These are phyloP conservation scores for Torymus auratus DNA, from an alignment of 2,888 invertebrate species.

Conservation along the genomic window DNA sequence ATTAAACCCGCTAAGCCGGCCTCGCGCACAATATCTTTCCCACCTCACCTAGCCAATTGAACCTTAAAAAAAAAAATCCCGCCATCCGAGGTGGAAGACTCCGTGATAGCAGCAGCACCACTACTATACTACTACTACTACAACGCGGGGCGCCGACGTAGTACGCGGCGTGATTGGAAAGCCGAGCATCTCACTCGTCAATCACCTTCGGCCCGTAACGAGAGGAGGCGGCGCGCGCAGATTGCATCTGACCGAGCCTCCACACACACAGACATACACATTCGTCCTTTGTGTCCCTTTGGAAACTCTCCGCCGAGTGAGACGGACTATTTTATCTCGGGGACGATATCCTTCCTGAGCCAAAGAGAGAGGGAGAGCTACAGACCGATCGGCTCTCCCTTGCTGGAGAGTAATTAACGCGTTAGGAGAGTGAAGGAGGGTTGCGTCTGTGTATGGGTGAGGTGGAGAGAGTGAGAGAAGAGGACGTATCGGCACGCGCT, in stretches of 20 bases:
- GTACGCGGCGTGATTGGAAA: conserved; percentile 42
- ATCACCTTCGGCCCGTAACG: conserved; percentile 41
- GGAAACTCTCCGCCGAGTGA: background rate
- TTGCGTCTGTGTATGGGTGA: too few relatives aligned
- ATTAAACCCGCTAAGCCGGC: too few relatives aligned
- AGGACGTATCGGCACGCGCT: background rate
- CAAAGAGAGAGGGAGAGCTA: too few relatives aligned
- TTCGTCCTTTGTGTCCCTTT: conserved; percentile 34
- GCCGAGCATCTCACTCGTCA: conserved; percentile 35
- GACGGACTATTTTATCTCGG: conserved; percentile 28
- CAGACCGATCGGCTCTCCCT: too few relatives aligned
- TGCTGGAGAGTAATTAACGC: background rate
- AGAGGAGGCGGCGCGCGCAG: conserved; percentile 24
- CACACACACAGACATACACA: background rate
- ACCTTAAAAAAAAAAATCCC: too few relatives aligned
- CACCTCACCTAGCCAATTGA: too few relatives aligned
- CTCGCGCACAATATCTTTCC: too few relatives aligned
- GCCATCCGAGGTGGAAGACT: too few relatives aligned
- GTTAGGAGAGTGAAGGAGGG: background rate
- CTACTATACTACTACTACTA: too few relatives aligned
- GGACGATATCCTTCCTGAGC: conserved; percentile 19
- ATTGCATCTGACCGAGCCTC: conserved; percentile 20
- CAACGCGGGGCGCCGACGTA: background rate
- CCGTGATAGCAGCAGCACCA: too few relatives aligned
- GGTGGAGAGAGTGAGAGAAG: too few relatives aligned